Conservation (phyloP, 2,797 vertebrate species). For the Anabas testudineus region DNA sequence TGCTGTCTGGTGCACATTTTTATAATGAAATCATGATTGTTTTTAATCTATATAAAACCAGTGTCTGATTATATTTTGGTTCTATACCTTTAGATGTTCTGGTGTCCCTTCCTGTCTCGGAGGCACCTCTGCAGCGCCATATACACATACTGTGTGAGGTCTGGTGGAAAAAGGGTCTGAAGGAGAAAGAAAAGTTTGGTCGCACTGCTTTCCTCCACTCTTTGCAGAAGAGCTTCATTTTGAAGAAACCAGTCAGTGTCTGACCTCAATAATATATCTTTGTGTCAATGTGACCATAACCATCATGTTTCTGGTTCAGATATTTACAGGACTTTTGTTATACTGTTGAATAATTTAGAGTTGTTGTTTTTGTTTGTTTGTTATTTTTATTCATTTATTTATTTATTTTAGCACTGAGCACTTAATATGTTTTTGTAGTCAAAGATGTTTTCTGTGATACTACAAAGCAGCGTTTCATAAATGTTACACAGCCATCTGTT, state of each 20-base stretch:
- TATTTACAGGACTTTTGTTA: background rate
- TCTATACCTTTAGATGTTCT: slow-evolving; percentile 57
- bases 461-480: background rate
- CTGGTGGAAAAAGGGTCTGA: slow-evolving; percentile 93
- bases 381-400: too few species aligned
- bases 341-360: too few species aligned
- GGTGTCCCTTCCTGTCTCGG: slow-evolving; percentile 81
- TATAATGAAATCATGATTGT: too few species aligned
- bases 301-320: background rate
- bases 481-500: background rate
- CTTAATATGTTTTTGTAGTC: background rate
- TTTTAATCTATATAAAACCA: background rate
- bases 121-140: slow-evolving; percentile 75
- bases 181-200: slow-evolving; percentile 90
- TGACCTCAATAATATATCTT: background rate
- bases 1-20: too few species aligned
- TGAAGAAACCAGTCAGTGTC: slow-evolving; percentile 85
- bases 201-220: slow-evolving; percentile 87
- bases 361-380: too few species aligned
- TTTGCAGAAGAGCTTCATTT: slow-evolving; percentile 86
- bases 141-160: slow-evolving; percentile 86
- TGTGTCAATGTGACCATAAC: background rate
- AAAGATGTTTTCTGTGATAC: background rate
- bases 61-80: background rate
- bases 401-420: background rate